Base-by-base conservation (phyloP, 2,113 vertebrate species). In the Sminthopsis crassicaudata region DNA sequence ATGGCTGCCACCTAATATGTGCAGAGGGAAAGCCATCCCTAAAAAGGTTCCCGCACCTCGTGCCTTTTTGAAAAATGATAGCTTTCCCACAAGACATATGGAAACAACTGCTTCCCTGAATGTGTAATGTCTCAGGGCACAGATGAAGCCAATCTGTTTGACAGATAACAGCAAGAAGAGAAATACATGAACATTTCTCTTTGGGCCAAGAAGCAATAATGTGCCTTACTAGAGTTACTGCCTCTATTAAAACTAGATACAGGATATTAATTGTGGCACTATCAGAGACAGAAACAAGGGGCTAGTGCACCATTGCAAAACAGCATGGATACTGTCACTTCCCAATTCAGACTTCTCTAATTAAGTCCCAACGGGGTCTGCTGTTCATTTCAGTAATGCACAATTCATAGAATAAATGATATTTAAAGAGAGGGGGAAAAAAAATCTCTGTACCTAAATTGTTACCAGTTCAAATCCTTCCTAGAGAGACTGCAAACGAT, bases 281-380 rank as follows among this genome's bases (percentile, higher is more conserved):
- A 94, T 90, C 93, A 97, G 95, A 98, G 97, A 97, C 4, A 96
- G 91, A 96, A 97, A 95, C 25, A 96, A 96, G 96, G 96, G 94
- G 91, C 92, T 96, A 42, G 23, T 84, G 27, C 46, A 36, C 0
- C 92, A 93, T 50, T 96, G 50, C 48, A 10, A 97, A 97, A 96
- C 95, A 97, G 96, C 84, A 96, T 10, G 95, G 97, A 98, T 97
- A 97, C 97, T 97, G 95, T 97, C 96, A 98, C 98, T 98, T 98
- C 96, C 96, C 96, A 97, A 93, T 42, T 95, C 95, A 97, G 94
- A 89, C 30, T 97, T 94, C 91, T 93, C 97, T 98, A 98, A 98
- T 98, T 97, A 98, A 98, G 95, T 98, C 98, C 97, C 98, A 96
- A 0, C n/a, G 97, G 98, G 96, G 94, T 97, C 91, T 91, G 53